These are phyloP conservation scores for Hypanus sabinus DNA, from an alignment of 2,113 vertebrate species.

Conservation along the genomic window DNA sequence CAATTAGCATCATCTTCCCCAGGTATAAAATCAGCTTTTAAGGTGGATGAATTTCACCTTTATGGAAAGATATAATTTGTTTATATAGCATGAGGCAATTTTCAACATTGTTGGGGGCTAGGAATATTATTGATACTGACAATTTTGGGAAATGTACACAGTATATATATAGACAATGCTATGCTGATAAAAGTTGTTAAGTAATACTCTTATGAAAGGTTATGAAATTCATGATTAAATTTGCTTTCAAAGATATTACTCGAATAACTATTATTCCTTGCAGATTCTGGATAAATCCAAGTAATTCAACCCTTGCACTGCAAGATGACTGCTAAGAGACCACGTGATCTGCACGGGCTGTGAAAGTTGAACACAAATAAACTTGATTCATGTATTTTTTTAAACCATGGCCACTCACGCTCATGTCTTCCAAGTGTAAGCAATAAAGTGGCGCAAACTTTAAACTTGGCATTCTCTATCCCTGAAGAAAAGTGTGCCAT, in stretches of 20 bases:
- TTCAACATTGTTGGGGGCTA: background rate
- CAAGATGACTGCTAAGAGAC: background rate
- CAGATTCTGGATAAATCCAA: background rate
- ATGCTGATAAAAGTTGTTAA: background rate
- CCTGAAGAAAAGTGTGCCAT: background rate
- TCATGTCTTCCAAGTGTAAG: background rate
- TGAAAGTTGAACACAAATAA: background rate
- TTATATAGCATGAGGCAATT: background rate
- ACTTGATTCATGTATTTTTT: background rate
- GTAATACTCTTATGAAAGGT: too few species aligned
- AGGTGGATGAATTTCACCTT: background rate
- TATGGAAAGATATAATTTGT: background rate
- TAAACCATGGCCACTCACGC: background rate
- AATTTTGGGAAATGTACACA: background rate
- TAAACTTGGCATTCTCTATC: background rate
- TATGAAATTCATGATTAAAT: background rate
- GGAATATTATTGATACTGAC: background rate
- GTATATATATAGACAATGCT: background rate
- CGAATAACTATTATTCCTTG: background rate
- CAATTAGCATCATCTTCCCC: background rate
- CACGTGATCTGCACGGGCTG: background rate
- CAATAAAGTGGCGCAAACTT: background rate
- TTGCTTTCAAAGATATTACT: background rate
- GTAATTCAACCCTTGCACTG: background rate
- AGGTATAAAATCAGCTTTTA: conserved; percentile 12